Conservation (phyloP, 2,888 invertebrate species). For the Eurytoma californica region DNA sequence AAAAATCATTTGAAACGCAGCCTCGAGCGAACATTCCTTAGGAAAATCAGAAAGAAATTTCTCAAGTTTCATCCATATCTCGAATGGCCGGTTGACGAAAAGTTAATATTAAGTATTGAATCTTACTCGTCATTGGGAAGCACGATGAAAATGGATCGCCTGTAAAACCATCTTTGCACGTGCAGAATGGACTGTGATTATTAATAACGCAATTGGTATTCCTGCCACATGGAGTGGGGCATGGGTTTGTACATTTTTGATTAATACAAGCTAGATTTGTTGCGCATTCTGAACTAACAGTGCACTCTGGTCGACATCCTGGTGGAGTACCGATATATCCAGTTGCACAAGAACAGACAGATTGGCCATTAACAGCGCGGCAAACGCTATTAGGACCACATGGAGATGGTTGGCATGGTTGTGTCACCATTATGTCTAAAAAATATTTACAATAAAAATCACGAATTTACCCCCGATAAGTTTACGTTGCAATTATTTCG, state of each 20-base stretch:
- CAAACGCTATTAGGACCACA: conserved; percentile 76
- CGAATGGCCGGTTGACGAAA: too few species aligned
- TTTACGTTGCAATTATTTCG: not conserved
- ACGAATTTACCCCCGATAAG: not conserved
- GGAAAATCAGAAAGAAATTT: too few species aligned
- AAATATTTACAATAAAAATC: not conserved
- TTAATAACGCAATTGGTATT: conserved; percentile 76
- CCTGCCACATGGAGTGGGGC: conserved; percentile 75
- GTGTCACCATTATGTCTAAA: not conserved
- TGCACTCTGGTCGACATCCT: conserved; percentile 82
- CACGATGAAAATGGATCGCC: conserved; percentile 80
- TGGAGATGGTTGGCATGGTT: conserved; percentile 69
- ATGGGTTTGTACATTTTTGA: conserved; percentile 83
- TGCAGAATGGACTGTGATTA: conserved; percentile 82
- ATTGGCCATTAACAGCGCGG: conserved; percentile 74
- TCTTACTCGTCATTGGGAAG: conserved; percentile 73
- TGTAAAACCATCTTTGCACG: conserved; percentile 77
- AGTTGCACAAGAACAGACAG: conserved; percentile 78
- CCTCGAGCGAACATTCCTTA: too few species aligned
- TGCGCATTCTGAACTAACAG: conserved; percentile 82
- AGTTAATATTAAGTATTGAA: not conserved
- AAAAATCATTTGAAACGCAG: too few species aligned
- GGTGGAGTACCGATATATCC: conserved; percentile 81
- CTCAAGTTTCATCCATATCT: too few species aligned
- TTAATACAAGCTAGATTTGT: conserved; percentile 81